Percentiles rank a stretch among this genome's conserved stretches.
Evolutionary conservation across 2,797 vertebrate species (phyloP).

Genomic region (Gila robusta): DNA sequence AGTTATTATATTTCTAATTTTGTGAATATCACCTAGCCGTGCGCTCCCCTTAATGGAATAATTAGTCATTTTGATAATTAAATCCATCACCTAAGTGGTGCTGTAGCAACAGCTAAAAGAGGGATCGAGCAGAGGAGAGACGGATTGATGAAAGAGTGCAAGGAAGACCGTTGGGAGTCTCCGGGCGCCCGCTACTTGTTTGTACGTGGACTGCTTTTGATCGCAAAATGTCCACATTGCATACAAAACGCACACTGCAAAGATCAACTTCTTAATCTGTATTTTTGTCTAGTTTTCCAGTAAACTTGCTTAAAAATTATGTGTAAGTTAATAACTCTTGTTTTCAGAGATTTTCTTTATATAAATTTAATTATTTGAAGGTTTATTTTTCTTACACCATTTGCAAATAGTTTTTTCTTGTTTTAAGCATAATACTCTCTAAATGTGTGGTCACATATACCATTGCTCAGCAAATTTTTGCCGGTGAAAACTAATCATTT

Average conservation of each 20-base stretch:
- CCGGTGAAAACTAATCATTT: neutral
- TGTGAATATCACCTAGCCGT: slow-evolving; percentile 91
- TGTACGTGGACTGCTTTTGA: slow-evolving; percentile 16
- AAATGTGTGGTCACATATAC: neutral
- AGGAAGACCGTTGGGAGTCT: neutral
- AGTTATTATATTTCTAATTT: slow-evolving; percentile 98
- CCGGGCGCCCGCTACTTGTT: neutral
- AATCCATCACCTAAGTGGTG: slow-evolving; percentile 89
- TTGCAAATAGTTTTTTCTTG: neutral
- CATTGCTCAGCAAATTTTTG: accelerated
- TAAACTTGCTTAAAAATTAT: neutral
- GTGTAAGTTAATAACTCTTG: neutral
- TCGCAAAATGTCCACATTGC: slow-evolving; percentile 5
- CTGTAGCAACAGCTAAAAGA: slow-evolving; percentile 71
- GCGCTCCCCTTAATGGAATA: slow-evolving; percentile 94
- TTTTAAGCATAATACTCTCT: neutral
- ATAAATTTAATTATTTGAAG: too few species aligned
- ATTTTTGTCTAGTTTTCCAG: neutral
- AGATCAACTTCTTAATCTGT: slow-evolving; percentile 5
- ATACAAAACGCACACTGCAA: neutral
- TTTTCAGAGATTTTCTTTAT: neutral
- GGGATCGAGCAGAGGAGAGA: slow-evolving; percentile 16
- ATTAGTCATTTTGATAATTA: slow-evolving; percentile 99
- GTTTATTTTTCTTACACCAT: neutral
- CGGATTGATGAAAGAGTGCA: slow-evolving; percentile 9